Evolutionary conservation across 2,113 vertebrate genomes (phyloP).

Genomic region (Sprattus sprattus): DNA sequence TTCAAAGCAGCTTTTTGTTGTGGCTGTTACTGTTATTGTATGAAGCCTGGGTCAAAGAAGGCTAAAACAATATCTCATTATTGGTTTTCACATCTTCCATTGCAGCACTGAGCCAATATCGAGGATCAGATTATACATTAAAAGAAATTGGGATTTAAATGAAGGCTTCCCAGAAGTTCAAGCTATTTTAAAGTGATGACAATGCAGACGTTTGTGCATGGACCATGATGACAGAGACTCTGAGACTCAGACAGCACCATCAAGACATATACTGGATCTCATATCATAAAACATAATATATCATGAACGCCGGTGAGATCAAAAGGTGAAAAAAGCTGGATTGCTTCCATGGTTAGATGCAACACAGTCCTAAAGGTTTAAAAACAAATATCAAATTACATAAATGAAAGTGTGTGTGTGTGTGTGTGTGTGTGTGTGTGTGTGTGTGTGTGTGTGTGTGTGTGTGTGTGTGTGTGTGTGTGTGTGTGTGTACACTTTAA

Average conservation of each 20-base stretch:
- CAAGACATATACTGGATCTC: not conserved
- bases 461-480: not conserved
- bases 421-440: not conserved
- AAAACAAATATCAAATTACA: not conserved
- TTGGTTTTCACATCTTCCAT: slow-evolving; percentile 44
- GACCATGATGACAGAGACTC: not conserved
- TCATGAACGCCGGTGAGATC: not conserved
- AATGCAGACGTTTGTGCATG: slow-evolving; percentile 6
- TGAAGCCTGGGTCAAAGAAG: not conserved
- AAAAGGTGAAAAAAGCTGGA: not conserved
- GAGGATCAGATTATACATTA: slow-evolving; percentile 44
- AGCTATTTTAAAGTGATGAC: slow-evolving; percentile 40
- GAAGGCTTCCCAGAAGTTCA: slow-evolving; percentile 48
- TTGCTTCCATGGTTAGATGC: not conserved
- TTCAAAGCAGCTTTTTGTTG: slow-evolving; percentile 15
- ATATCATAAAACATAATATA: not conserved
- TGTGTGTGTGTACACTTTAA: not conserved
- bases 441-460: not conserved
- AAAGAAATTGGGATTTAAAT: slow-evolving; percentile 38
- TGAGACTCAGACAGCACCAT: not conserved
- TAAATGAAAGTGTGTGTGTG: not conserved
- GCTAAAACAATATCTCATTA: slow-evolving; percentile 36
- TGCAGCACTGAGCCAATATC: slow-evolving; percentile 47
- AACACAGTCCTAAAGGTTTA: not conserved
- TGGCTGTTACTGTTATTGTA: slow-evolving; percentile 4